phyloP scores from a whole-genome alignment of 2,888 invertebrate species.

The Aporophyla nigra region DNA sequence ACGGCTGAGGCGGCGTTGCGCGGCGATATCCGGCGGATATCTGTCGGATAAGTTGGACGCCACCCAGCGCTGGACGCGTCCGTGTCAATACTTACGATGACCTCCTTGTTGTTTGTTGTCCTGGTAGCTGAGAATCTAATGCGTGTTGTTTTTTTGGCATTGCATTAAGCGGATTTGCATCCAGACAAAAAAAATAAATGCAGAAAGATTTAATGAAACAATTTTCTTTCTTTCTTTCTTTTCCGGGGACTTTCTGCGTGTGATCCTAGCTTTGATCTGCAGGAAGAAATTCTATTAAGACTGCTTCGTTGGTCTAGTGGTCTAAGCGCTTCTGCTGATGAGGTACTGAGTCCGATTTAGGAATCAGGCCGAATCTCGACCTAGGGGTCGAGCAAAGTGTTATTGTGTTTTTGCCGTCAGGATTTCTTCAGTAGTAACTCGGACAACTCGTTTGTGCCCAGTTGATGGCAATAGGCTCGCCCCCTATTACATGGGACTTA shows the following conservation, averaged over 20 bases:
- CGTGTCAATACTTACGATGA: conserved; percentile 24
- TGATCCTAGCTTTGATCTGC: no score
- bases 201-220: no score
- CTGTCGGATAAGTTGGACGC: conserved; percentile 42
- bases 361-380: no score
- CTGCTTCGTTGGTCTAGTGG: no score
- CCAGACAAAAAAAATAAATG: no score
- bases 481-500: background rate
- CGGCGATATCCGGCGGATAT: conserved; percentile 52
- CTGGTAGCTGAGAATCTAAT: background rate
- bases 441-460: background rate
- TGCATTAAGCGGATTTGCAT: background rate
- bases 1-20: conserved; percentile 19
- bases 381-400: no score
- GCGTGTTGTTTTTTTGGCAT: background rate
- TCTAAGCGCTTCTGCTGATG: no score
- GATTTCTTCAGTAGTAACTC: no score
- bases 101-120: background rate
- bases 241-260: background rate
- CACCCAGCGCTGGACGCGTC: conserved; percentile 35
- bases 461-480: background rate
- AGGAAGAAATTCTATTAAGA: no score
- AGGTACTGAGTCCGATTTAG: no score
- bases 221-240: background rate
- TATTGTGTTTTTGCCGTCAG: no score